phyloP scores from a whole-genome alignment of 2,797 vertebrate species.

The Cyclopterus lumpus region DNA sequence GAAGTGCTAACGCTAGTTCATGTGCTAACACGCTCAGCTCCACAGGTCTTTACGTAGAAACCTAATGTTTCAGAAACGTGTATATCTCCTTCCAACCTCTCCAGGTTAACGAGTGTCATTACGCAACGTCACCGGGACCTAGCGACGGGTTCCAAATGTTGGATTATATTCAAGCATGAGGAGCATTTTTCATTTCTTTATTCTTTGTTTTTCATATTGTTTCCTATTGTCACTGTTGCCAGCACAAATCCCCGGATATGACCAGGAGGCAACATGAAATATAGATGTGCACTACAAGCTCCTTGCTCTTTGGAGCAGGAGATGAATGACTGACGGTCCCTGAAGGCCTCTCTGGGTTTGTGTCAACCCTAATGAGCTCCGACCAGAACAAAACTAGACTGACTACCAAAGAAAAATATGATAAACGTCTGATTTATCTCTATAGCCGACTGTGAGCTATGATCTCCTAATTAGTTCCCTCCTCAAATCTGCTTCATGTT shows the following conservation, averaged over 20 bases:
- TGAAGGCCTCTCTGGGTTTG: slow-evolving; percentile 21
- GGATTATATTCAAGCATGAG: neutral
- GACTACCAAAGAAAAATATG: slow-evolving; percentile 14
- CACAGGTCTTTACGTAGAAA: no score
- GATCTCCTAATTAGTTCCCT: slow-evolving; percentile 51
- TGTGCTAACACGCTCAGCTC: no score
- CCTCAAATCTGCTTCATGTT: slow-evolving; percentile 35
- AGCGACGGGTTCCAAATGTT: neutral
- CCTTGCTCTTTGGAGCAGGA: neutral
- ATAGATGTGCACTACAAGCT: neutral
- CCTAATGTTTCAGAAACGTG: no score
- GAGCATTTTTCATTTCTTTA: neutral
- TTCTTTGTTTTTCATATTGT: neutral
- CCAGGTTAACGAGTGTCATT: no score
- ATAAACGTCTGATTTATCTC: neutral
- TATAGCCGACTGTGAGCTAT: slow-evolving; percentile 12
- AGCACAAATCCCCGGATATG: neutral
- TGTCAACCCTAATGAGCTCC: slow-evolving; percentile 53
- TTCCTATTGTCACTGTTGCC: neutral
- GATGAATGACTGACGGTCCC: slow-evolving; percentile 39
- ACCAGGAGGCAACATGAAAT: neutral
- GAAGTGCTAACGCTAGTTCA: no score
- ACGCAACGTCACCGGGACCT: no score
- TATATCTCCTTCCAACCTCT: no score
- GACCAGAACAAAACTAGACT: slow-evolving; percentile 34